Evolutionary conservation across 2,113 vertebrate genomes (phyloP).

Genomic region (Emydura subglobosa): DNA sequence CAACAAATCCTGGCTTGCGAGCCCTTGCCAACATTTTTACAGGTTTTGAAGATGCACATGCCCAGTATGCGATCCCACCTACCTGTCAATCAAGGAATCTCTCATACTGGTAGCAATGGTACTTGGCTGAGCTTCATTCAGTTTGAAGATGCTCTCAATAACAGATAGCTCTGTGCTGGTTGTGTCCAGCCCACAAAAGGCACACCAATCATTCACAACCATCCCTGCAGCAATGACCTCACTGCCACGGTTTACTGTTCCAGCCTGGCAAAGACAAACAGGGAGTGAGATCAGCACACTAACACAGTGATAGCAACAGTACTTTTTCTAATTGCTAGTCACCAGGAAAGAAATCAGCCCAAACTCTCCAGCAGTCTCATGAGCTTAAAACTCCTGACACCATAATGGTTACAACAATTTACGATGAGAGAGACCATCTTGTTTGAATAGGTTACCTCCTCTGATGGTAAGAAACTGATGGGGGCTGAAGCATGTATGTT

Average conservation of each 20-base stretch:
- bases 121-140: constrained; percentile 92
- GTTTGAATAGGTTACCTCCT: not conserved
- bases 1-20: not conserved
- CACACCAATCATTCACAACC: constrained; percentile 98
- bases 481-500: not conserved
- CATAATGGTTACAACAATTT: not conserved
- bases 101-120: constrained; percentile 95
- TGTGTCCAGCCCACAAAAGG: constrained; percentile 97
- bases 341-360: not conserved
- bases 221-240: constrained; percentile 96
- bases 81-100: constrained; percentile 98
- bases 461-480: not conserved
- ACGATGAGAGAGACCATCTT: not conserved
- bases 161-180: constrained; percentile 97
- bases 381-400: not conserved
- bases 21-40: not conserved
- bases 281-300: not conserved
- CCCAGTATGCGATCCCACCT: not conserved
- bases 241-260: constrained; percentile 96
- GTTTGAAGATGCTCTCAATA: constrained; percentile 95
- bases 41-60: not conserved
- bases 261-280: constrained; percentile 81
- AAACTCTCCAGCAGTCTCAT: not conserved
- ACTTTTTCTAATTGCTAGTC: accelerated
- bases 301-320: accelerated